Conservation (phyloP, 1,140 invertebrate species). For the Brachystomella parvula region DNA sequence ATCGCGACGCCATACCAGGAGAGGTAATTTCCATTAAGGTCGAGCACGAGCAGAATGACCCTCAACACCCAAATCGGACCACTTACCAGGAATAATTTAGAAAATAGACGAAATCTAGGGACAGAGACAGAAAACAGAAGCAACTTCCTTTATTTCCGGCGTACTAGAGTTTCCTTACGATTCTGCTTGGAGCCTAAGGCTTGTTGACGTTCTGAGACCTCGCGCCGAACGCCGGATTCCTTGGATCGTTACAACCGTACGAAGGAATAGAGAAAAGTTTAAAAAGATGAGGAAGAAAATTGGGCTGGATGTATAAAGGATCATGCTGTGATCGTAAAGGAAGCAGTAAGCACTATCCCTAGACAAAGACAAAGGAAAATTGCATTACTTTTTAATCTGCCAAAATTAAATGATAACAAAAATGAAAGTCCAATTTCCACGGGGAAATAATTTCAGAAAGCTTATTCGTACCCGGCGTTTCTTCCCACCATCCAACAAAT, state of each 20-base stretch:
- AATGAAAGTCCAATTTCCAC: too few species aligned
- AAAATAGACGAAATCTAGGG: slow-evolving; percentile 13
- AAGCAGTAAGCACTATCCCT: too few species aligned
- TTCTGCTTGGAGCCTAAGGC: background rate
- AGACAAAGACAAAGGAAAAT: too few species aligned
- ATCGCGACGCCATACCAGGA: slow-evolving; percentile 19
- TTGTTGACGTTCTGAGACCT: background rate
- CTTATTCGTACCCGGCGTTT: background rate
- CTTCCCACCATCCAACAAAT: slow-evolving; percentile 2
- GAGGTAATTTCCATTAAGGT: slow-evolving; percentile 16
- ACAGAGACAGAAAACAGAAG: too few species aligned
- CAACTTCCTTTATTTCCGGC: background rate
- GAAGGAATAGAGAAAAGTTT: slow-evolving; percentile 17
- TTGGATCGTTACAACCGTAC: slow-evolving; percentile 6
- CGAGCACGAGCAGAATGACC: slow-evolving; percentile 16
- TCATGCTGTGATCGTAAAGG: slow-evolving; percentile 1
- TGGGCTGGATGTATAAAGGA: slow-evolving; percentile 2
- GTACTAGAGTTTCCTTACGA: slow-evolving; percentile 10
- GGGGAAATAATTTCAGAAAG: too few species aligned
- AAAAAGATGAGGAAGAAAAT: slow-evolving; percentile 7
- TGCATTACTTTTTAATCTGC: too few species aligned
- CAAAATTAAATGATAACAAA: too few species aligned
- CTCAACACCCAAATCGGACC: slow-evolving; percentile 27
- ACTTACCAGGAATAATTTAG: slow-evolving; percentile 23
- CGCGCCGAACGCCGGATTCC: background rate